Conservation (phyloP, 2,113 vertebrate genomes). For the Phyllostomus hastatus region DNA sequence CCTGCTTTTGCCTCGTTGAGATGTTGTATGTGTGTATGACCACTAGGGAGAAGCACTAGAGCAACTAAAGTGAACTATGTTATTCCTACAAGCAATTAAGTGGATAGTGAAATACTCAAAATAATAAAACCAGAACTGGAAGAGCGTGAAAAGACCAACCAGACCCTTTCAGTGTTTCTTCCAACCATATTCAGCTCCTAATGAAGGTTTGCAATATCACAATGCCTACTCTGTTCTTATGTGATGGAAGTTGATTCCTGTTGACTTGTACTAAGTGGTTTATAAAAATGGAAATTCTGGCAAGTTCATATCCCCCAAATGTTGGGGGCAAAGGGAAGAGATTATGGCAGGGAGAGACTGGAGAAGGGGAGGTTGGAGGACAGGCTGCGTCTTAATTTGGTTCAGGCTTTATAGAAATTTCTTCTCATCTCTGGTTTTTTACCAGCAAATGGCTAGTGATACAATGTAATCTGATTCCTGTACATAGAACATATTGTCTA, state of each 20-base stretch:
- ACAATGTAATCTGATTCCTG: neutral
- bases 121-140: neutral
- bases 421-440: neutral
- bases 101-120: neutral
- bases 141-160: neutral
- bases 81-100: neutral
- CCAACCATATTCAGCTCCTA: neutral
- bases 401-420: neutral
- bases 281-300: neutral
- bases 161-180: neutral
- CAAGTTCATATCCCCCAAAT: rapidly evolving
- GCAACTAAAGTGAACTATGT: neutral
- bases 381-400: neutral
- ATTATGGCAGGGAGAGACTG: neutral
- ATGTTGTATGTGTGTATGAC: rapidly evolving
- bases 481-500: neutral
- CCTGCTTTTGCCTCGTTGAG: neutral
- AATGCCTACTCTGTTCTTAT: neutral
- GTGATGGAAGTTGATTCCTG: neutral
- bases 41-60: slow-evolving; percentile 45
- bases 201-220: neutral
- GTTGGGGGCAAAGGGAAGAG: too few species aligned
- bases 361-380: rapidly evolving
- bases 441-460: neutral
- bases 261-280: too few species aligned